These are phyloP conservation scores for Scortum barcoo DNA, from an alignment of 2,113 vertebrate species.

Conservation along the genomic window DNA sequence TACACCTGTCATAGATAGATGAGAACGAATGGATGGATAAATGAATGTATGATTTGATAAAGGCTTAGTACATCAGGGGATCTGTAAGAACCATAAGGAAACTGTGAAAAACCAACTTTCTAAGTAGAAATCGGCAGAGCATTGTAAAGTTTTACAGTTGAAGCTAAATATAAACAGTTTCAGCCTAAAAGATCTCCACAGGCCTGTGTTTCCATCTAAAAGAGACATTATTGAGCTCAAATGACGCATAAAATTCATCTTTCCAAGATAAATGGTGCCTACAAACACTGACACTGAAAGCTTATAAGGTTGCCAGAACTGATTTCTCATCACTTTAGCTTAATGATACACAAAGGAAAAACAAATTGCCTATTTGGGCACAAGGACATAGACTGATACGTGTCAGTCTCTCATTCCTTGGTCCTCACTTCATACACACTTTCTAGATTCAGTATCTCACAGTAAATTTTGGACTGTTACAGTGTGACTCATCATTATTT, in stretches of 20 bases:
- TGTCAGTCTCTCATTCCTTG: background rate
- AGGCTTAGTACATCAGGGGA: slow-evolving; percentile 6
- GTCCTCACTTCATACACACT: background rate
- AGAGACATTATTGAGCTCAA: slow-evolving; percentile 21
- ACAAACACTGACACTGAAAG: background rate
- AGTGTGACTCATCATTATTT: slow-evolving; percentile 22
- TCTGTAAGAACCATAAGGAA: slow-evolving; percentile 3
- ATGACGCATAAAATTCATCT: background rate
- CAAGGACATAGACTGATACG: background rate
- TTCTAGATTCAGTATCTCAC: background rate
- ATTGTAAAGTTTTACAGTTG: background rate
- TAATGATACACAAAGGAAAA: background rate
- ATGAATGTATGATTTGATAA: slow-evolving; percentile 10
- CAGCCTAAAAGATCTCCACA: background rate
- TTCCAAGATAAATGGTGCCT: slow-evolving; percentile 3
- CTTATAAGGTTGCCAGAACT: slow-evolving; percentile 4
- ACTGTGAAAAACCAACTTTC: background rate
- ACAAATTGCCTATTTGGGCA: slow-evolving; percentile 8
- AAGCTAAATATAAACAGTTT: background rate
- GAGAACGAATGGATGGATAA: slow-evolving; percentile 43
- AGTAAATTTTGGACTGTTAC: background rate
- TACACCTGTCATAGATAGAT: slow-evolving; percentile 88
- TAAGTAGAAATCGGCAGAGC: background rate
- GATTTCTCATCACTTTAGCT: slow-evolving; percentile 13
- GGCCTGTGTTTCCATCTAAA: slow-evolving; percentile 6